A percentile compares a stretch with the other conserved stretches of the same genome.
phyloP scores from a whole-genome alignment of 2,888 invertebrate species.

The Galeruca laticollis region DNA sequence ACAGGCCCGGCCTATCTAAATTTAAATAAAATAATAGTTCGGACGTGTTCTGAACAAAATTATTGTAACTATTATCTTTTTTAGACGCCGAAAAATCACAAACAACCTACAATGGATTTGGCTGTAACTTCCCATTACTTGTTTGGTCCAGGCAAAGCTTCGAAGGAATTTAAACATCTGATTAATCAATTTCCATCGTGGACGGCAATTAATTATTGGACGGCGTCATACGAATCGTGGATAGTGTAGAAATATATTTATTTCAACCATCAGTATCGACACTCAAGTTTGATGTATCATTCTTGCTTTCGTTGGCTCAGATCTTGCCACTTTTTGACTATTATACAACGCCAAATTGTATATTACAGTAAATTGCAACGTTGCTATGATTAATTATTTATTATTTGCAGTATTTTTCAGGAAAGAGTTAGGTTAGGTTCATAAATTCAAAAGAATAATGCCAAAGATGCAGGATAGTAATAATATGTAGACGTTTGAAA shows the following conservation, averaged over 20 bases:
- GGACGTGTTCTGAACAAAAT: background rate
- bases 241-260: slow-evolving; percentile 54
- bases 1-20: no score
- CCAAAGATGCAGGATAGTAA: no score
- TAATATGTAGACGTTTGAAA: no score
- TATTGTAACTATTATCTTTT: slow-evolving; percentile 34
- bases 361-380: background rate
- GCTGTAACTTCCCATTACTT: slow-evolving; percentile 74
- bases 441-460: background rate
- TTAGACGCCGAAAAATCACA: slow-evolving; percentile 64
- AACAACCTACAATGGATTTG: slow-evolving; percentile 69
- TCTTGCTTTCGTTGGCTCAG: background rate
- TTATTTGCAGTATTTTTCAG: background rate
- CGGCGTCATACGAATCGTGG: slow-evolving; percentile 76
- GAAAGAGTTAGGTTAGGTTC: background rate
- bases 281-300: background rate
- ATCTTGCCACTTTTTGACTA: background rate
- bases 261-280: background rate
- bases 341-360: background rate
- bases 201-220: slow-evolving; percentile 78
- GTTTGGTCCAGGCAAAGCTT: slow-evolving; percentile 70
- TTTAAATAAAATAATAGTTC: no score
- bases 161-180: slow-evolving; percentile 69
- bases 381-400: no score
- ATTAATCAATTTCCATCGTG: slow-evolving; percentile 73